Percentiles rank a stretch among this genome's conserved stretches.
Conservation (phyloP, 2,888 invertebrate species). For the Synanthedon andrenaeformis region DNA sequence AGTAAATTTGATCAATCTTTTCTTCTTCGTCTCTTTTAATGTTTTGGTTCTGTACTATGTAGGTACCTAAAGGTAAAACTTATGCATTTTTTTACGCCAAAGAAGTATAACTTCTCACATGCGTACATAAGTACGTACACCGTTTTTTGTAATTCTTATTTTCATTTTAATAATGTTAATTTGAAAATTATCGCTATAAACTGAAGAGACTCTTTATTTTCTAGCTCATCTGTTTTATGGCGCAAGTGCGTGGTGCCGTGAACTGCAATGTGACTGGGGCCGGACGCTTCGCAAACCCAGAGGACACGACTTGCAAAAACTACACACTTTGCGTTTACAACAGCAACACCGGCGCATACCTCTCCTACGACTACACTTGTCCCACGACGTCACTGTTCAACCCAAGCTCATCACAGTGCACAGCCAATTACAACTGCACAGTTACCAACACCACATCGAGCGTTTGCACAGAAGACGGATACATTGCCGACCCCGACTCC, state of each 20-base stretch:
- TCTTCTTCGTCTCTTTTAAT: too few relatives aligned
- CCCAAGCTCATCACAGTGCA: slow-evolving; percentile 34
- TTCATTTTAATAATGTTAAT: neutral
- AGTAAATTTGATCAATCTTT: too few relatives aligned
- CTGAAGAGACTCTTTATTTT: slow-evolving; percentile 1
- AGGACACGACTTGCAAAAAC: slow-evolving; percentile 47
- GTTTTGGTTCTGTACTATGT: too few relatives aligned
- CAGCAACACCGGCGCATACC: slow-evolving; percentile 20
- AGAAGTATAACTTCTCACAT: too few relatives aligned
- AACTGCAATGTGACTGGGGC: slow-evolving; percentile 35
- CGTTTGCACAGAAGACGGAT: slow-evolving; percentile 40
- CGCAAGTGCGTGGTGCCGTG: slow-evolving; percentile 29
- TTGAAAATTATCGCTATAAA: neutral
- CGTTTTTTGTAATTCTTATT: too few relatives aligned
- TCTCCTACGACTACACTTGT: slow-evolving; percentile 47
- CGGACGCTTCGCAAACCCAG: slow-evolving; percentile 43
- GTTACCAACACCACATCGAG: slow-evolving; percentile 19
- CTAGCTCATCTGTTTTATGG: slow-evolving; percentile 3
- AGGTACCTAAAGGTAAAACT: too few relatives aligned
- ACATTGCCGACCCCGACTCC: slow-evolving; percentile 32
- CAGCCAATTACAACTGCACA: slow-evolving; percentile 38
- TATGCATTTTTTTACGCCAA: too few relatives aligned
- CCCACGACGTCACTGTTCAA: slow-evolving; percentile 52
- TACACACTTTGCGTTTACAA: slow-evolving; percentile 47
- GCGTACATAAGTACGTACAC: too few relatives aligned